Evolutionary conservation across 2,113 vertebrate species (phyloP), one percentile per base, ranked within the genome.

Genomic region (Zapus hudsonius): DNA sequence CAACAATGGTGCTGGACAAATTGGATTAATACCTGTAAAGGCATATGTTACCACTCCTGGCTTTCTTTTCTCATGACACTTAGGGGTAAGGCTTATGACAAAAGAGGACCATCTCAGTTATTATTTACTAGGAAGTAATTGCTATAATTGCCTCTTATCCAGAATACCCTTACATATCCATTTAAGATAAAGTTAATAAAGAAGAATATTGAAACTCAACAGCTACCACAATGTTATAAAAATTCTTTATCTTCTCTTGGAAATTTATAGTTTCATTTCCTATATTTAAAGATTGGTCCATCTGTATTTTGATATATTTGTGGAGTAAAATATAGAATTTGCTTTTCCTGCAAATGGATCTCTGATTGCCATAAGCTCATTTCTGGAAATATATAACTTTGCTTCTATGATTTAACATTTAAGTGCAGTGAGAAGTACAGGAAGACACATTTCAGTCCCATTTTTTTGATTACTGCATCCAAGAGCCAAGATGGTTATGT

Each of bases 321-420:
- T 25, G 31, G 29, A 73, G 15, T 72, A 33, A 80, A 25, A 63
- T 9, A 72, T 19, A 23, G 47, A 74, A 63, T 82, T 11, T 9
- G 8, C 42, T 89, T 52, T 90, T 3, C 63, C 63, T 59, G 38
- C 27, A 72, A 66, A 88, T 74, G 61, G n/a, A 40, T 61, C n/a
- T 81, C 61, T 29, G 22, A 38, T 84, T 64, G 61, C 38, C 59
- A 55, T 61, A 55, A 94, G 25, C 25, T 44, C 85, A 64, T 70
- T 89, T 85, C 36, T 36, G 25, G 16, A 92, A 79, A 69, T 61
- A 69, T 66, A n/a, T 17, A 80, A 74, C 0, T 29, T 82, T 78
- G 44, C 12, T 27, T 69, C 29, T 74, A 17, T 92, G 63, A 84
- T 80, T n/a, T 92, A 83, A 79, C 90, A 83, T 84, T 22, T 75